phyloP scores from a whole-genome alignment of 2,113 vertebrate genomes.

The Sclerurus mexicanus region DNA sequence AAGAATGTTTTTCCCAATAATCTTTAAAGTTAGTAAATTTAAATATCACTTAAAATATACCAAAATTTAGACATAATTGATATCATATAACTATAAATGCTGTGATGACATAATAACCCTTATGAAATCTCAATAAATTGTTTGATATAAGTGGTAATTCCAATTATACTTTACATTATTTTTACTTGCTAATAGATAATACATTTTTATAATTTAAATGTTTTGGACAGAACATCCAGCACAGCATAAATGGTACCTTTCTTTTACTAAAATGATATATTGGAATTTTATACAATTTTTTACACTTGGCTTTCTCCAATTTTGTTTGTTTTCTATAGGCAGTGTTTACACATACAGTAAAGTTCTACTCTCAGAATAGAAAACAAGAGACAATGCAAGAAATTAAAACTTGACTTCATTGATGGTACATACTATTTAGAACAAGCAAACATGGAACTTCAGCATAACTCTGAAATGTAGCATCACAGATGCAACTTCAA shows the following conservation, averaged over 20 bases:
- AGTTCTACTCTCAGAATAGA: background rate
- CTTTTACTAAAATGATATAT: background rate
- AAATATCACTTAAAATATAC: background rate
- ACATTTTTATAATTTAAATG: background rate
- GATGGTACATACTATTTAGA: background rate
- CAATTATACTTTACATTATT: background rate
- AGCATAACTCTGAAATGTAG: background rate
- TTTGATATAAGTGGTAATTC: background rate
- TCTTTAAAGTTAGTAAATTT: background rate
- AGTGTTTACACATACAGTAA: background rate
- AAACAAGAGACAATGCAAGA: background rate
- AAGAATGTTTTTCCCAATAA: background rate
- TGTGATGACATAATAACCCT: background rate
- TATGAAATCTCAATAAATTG: background rate
- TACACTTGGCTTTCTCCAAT: background rate
- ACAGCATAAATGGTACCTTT: background rate
- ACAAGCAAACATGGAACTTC: background rate
- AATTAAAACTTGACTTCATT: background rate
- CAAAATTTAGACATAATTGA: background rate
- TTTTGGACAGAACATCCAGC: background rate
- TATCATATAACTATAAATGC: background rate
- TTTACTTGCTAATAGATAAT: background rate
- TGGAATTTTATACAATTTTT: background rate
- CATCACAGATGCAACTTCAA: background rate
- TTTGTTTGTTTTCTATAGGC: background rate